phyloP scores from a whole-genome alignment of 2,113 vertebrate genomes.

The Amblyopsis rosae region DNA sequence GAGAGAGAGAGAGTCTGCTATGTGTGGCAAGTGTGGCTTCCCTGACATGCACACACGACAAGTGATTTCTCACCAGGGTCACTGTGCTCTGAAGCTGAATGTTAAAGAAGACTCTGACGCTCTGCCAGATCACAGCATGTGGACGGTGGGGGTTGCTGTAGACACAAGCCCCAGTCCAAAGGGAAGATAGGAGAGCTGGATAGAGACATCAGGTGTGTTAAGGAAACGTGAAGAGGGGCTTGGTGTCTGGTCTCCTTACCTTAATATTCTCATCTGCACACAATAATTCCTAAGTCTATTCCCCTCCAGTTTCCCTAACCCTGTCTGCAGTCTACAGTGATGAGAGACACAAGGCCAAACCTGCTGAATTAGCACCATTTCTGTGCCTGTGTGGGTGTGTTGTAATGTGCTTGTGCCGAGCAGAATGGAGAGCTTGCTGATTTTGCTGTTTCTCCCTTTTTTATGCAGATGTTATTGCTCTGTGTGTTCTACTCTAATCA shows the following conservation, averaged over 20 bases:
- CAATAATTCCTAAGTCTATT: too few relatives aligned
- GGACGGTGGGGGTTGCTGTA: slow-evolving; percentile 30
- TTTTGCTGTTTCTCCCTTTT: slow-evolving; percentile 27
- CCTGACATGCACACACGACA: slow-evolving; percentile 33
- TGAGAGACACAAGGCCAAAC: slow-evolving; percentile 11
- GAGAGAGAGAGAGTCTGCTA: slow-evolving; percentile 24
- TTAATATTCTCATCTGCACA: too few relatives aligned
- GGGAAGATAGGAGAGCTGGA: neutral
- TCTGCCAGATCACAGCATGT: slow-evolving; percentile 18
- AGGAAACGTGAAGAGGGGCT: too few relatives aligned
- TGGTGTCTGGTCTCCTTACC: too few relatives aligned
- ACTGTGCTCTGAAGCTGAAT: slow-evolving; percentile 30
- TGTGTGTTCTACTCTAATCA: slow-evolving; percentile 21
- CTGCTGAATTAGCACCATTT: slow-evolving; percentile 29
- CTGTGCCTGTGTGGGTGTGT: neutral
- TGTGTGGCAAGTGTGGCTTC: slow-evolving; percentile 48
- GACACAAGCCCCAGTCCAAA: slow-evolving; percentile 16
- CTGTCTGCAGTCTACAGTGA: slow-evolving; percentile 12
- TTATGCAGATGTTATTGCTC: slow-evolving; percentile 31
- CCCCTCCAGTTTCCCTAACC: neutral
- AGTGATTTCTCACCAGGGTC: slow-evolving; percentile 52
- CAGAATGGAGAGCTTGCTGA: slow-evolving; percentile 27
- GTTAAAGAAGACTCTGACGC: slow-evolving; percentile 29
- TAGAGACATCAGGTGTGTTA: neutral
- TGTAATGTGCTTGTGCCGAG: neutral